Conservation (phyloP, 2,113 vertebrate genomes). For the Trochalopteron elliotii region DNA sequence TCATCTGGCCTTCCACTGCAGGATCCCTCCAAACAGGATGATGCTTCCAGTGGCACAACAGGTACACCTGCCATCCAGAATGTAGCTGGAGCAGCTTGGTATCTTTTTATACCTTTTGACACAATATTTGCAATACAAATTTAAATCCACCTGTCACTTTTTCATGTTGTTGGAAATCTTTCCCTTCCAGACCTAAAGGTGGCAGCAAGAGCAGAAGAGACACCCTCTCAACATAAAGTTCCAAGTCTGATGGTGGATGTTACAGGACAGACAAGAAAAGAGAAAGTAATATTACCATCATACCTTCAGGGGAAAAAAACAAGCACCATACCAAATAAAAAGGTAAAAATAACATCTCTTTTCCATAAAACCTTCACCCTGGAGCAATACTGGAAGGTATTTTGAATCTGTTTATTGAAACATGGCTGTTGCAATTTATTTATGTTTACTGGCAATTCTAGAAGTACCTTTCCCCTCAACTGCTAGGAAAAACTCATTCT, state of each 20-base stretch:
- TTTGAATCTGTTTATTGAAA: neutral
- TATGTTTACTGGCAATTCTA: neutral
- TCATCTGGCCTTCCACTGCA: neutral
- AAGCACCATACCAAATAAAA: slow-evolving; percentile 70
- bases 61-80: slow-evolving; percentile 13
- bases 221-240: neutral
- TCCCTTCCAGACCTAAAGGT: slow-evolving; percentile 14
- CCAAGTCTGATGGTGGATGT: slow-evolving; percentile 72
- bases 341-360: slow-evolving; percentile 67
- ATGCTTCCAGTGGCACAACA: neutral
- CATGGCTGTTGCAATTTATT: neutral
- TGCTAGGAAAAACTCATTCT: neutral
- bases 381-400: neutral
- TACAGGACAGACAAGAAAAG: slow-evolving; percentile 74
- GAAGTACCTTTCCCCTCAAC: neutral
- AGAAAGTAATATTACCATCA: slow-evolving; percentile 74
- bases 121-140: neutral
- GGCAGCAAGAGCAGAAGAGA: neutral
- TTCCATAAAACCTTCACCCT: neutral
- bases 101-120: neutral
- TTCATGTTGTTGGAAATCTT: neutral
- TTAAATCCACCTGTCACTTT: neutral
- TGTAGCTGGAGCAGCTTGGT: neutral
- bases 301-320: slow-evolving; percentile 75
- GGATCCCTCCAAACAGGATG: neutral